phyloP scores from a whole-genome alignment of 2,113 vertebrate species.

The Hemiscyllium ocellatum region DNA sequence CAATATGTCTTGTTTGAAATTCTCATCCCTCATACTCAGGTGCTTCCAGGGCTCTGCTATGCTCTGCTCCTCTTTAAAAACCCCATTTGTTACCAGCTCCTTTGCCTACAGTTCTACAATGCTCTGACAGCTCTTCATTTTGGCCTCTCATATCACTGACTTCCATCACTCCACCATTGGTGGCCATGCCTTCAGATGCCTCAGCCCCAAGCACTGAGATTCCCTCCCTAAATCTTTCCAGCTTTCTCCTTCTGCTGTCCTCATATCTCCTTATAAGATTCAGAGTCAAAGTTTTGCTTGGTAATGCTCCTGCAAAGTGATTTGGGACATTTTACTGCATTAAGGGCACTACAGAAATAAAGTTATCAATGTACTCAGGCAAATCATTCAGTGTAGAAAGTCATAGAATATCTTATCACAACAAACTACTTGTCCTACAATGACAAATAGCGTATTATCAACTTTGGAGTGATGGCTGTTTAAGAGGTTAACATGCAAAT shows the following conservation, averaged over 20 bases:
- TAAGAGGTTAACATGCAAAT: no score
- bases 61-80: no score
- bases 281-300: neutral
- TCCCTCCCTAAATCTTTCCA: no score
- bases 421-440: neutral
- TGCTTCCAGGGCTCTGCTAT: neutral
- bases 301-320: neutral
- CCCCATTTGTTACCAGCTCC: neutral
- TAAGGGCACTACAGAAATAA: neutral
- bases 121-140: neutral
- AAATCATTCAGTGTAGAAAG: neutral
- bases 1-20: neutral
- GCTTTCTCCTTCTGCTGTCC: neutral
- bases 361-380: neutral
- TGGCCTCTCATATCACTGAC: neutral
- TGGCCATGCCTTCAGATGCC: neutral
- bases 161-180: neutral
- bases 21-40: neutral
- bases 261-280: neutral
- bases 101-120: no score
- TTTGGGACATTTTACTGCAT: neutral
- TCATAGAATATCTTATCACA: neutral
- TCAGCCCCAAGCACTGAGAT: no score
- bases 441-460: neutral
- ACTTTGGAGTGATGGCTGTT: no score